Percentiles rank a stretch among this genome's conserved stretches.
phyloP scores from a whole-genome alignment of 2,113 vertebrate genomes.

The Engystomops pustulosus region DNA sequence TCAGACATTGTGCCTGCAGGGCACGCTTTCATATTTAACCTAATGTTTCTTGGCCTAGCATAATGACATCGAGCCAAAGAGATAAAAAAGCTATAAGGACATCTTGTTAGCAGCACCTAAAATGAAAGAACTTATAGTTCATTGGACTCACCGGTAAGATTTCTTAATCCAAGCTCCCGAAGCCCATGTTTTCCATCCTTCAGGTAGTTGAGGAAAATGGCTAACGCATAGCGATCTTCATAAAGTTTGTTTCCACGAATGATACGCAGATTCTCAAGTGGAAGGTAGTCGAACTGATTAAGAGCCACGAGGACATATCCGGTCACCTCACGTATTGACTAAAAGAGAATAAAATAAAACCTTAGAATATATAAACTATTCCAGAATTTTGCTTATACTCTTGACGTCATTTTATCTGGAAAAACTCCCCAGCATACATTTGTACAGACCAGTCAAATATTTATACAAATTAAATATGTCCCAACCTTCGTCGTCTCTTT shows the following conservation, averaged over 20 bases:
- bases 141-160: constrained; percentile 85
- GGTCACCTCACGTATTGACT: constrained; percentile 97
- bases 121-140: background rate
- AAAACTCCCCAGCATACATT: too few species aligned
- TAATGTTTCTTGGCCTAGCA: background rate
- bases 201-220: constrained; percentile 97
- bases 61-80: background rate
- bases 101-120: background rate
- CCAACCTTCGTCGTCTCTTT: too few species aligned
- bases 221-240: constrained; percentile 88
- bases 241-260: constrained; percentile 94
- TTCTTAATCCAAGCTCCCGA: constrained; percentile 90
- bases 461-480: too few species aligned
- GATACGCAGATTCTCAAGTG: constrained; percentile 94
- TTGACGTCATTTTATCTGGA: too few species aligned
- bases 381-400: too few species aligned
- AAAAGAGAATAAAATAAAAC: constrained; percentile 63
- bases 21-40: background rate
- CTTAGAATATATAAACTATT: too few species aligned
- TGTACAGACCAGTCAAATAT: too few species aligned
- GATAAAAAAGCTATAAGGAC: background rate
- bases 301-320: constrained; percentile 96
- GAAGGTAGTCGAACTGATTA: constrained; percentile 95
- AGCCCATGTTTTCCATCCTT: constrained; percentile 91
- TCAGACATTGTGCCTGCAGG: background rate